Conservation (phyloP, 2,113 vertebrate genomes). For the Oreochromis spilurus region DNA sequence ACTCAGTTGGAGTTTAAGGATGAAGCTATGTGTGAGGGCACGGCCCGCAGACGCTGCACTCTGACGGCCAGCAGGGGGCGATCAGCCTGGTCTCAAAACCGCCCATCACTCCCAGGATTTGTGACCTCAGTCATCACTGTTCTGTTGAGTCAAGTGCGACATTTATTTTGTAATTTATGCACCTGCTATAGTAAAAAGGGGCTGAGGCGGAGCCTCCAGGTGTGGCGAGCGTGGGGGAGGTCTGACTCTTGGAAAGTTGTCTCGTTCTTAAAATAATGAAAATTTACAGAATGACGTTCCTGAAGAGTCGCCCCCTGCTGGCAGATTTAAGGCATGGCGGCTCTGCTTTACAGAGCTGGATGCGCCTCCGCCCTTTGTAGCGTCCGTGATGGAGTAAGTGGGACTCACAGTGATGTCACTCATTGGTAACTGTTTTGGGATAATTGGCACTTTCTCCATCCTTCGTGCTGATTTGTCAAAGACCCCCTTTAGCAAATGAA, state of each 20-base stretch:
- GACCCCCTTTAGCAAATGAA: not conserved
- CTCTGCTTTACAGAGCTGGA: not conserved
- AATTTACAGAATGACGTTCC: not conserved
- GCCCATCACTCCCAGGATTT: not conserved
- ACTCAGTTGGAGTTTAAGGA: not conserved
- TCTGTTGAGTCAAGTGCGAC: not conserved
- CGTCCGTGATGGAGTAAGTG: not conserved
- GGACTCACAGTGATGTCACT: not conserved
- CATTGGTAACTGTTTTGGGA: not conserved
- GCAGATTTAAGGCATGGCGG: fast-evolving
- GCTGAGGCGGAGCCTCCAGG: not conserved
- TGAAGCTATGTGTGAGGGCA: not conserved
- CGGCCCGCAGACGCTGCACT: not conserved
- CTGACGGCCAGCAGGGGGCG: not conserved
- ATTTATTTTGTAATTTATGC: fast-evolving
- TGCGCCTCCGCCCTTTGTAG: fast-evolving
- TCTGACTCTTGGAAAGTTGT: not conserved
- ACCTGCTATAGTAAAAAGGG: not conserved
- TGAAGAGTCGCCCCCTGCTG: not conserved
- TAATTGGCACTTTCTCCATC: not conserved
- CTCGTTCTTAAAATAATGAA: not conserved
- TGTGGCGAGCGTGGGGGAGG: not conserved
- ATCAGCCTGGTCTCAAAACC: not conserved
- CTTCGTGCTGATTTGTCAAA: not conserved
- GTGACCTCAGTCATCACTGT: not conserved